phyloP scores from a whole-genome alignment of 2,113 vertebrate species.

The Ptychochromis oligacanthus region DNA sequence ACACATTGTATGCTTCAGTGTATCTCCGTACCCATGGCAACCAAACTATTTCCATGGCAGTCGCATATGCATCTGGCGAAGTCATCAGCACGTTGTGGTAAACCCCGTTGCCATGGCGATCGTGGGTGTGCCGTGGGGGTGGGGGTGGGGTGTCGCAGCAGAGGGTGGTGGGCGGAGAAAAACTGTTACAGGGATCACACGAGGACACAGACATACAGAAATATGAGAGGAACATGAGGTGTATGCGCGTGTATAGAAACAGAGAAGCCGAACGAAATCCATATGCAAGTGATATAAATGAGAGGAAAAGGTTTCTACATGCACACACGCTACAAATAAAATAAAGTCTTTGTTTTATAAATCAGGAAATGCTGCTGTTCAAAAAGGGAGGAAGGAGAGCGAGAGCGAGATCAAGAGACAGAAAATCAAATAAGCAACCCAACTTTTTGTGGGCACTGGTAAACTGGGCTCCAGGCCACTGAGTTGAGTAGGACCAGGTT shows the following conservation, averaged over 20 bases:
- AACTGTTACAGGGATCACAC: conserved; percentile 36
- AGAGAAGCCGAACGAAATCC: conserved; percentile 3
- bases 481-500: conserved; percentile 60
- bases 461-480: conserved; percentile 45
- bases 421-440: conserved; percentile 48
- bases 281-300: conserved; percentile 25
- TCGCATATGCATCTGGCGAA: conserved; percentile 60
- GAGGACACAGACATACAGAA: conserved; percentile 40
- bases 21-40: conserved; percentile 59
- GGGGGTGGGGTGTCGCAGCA: background rate
- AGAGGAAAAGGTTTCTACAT: background rate
- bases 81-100: conserved; percentile 59
- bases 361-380: conserved; percentile 33
- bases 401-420: conserved; percentile 5
- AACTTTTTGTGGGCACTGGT: conserved; percentile 48
- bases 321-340: background rate
- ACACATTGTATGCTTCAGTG: conserved; percentile 48
- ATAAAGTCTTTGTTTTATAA: conserved; percentile 36
- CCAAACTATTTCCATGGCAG: conserved; percentile 53
- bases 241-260: background rate
- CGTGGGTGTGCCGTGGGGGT: conserved; percentile 55
- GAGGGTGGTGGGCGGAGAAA: conserved; percentile 20
- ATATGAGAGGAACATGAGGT: conserved; percentile 39
- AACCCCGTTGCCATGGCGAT: conserved; percentile 61
- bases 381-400: conserved; percentile 21